Evolutionary conservation across 1,140 invertebrate genomes (phyloP).

Genomic region (Drosophila leontia): DNA sequence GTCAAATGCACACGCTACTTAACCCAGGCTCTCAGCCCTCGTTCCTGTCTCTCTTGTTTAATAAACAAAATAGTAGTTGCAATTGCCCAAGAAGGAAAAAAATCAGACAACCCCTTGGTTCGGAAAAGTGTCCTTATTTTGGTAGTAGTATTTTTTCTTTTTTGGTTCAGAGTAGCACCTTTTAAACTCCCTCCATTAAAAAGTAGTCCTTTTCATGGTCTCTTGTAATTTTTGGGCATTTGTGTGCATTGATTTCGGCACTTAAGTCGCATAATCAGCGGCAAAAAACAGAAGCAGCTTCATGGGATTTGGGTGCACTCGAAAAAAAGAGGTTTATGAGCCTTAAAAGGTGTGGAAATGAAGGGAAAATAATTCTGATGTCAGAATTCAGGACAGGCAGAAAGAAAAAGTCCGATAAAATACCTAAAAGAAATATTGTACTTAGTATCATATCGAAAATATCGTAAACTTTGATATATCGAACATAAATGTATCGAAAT

Average conservation of each 20-base stretch:
- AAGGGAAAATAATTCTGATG: not conserved
- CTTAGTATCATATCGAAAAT: too few species aligned
- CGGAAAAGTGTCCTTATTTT: not conserved
- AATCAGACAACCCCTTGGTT: not conserved
- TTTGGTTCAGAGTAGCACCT: not conserved
- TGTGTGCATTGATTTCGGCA: constrained; percentile 84
- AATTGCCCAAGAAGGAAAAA: constrained; percentile 10
- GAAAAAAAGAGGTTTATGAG: not conserved
- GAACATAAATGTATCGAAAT: too few species aligned
- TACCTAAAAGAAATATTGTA: too few species aligned
- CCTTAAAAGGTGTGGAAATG: not conserved
- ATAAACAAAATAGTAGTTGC: constrained; percentile 75
- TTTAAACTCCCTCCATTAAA: not conserved
- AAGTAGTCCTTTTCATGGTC: constrained; percentile 31
- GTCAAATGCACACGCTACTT: constrained; percentile 84
- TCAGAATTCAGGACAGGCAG: not conserved
- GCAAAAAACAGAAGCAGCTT: constrained; percentile 9
- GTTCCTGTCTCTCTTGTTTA: constrained; percentile 56
- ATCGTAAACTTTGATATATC: too few species aligned
- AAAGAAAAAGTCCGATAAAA: not conserved
- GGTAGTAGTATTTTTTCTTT: not conserved
- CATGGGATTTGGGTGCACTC: constrained; percentile 48
- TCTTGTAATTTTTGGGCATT: constrained; percentile 83
- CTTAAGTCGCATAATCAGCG: constrained; percentile 81
- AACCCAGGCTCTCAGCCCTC: constrained; percentile 46